These are phyloP conservation scores for Pristionchus fissidentatus DNA, from an alignment of 2,888 invertebrate genomes.

Conservation along the genomic window DNA sequence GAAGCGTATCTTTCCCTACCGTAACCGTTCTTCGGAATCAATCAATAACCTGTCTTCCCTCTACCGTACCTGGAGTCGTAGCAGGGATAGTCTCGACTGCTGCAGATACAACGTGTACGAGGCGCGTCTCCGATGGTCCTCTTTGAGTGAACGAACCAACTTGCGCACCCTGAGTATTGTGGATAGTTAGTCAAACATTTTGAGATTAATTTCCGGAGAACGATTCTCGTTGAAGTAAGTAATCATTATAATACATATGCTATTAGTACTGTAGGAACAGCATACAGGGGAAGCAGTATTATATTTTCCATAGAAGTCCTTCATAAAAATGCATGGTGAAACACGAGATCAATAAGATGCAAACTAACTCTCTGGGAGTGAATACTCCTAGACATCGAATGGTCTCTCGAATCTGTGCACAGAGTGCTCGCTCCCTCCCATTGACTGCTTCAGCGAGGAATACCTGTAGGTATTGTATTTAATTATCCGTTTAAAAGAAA, in stretches of 20 bases:
- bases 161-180: constrained; percentile 81
- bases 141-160: constrained; percentile 84
- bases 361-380: constrained; percentile 49
- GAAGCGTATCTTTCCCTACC: constrained; percentile 28
- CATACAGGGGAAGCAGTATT: too few species aligned
- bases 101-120: constrained; percentile 88
- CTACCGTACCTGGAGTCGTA: constrained; percentile 75
- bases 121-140: constrained; percentile 85
- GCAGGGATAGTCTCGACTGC: constrained; percentile 85
- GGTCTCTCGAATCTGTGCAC: constrained; percentile 84
- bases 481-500: too few species aligned
- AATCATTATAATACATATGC: too few species aligned
- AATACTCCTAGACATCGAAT: constrained; percentile 84
- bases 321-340: neutral
- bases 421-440: constrained; percentile 84
- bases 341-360: neutral
- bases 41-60: neutral
- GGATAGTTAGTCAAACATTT: neutral
- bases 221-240: too few species aligned
- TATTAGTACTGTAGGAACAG: too few species aligned
- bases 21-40: neutral
- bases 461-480: constrained; percentile 51
- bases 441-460: constrained; percentile 86
- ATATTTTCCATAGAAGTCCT: neutral
- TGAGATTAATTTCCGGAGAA: too few species aligned